Evolutionary conservation across 2,113 vertebrate species (phyloP), one percentile per base, ranked within the genome.

Genomic region (Nycticorax nycticorax): DNA sequence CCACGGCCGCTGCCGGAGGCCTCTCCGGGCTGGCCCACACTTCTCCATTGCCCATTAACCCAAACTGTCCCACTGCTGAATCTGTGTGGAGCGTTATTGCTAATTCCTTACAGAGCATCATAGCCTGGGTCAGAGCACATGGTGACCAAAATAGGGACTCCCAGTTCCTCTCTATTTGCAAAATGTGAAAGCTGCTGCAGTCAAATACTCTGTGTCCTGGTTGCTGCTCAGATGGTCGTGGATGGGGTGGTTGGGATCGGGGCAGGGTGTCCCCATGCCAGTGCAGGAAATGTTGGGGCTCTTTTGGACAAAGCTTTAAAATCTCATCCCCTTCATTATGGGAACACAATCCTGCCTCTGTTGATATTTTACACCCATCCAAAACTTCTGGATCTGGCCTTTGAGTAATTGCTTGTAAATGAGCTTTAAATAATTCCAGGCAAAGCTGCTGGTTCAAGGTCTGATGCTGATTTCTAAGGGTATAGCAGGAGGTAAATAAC

Each of bases 1-100:
- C 73, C 37, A 2, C 0, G 0, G 72, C 33, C 4, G 1, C 69
- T 16, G 41, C 0, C 0, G 22, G 56, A 48, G 21, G 62, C 37
- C 24, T 59, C 24, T 45, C 72, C 2, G 14, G 6, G 7, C 55
- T 30, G 13, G 10, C 53, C 48, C n/a, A 0, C 1, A 10, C 30
- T 48, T 30, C 59, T 57, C 39, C 68, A 9, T 16, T 27, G 2
- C 64, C 77, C 4, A 2, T 1, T 7, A 43, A 21, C 16, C 81
- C 64, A 47, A 4, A 80, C 23, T 27, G 47, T 52, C 76, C 57
- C 10, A 0, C 66, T 50, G 22, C 62, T 20, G 27, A 15, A 19
- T 14, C 5, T 2, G n/a, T 35, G 6, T 2, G 28, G 69, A 41
- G 35, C 11, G 1, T 15, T 27, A 2, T 1, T 53, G 39, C 9